A percentile compares a stretch with the other conserved stretches of the same genome.
Evolutionary conservation across 2,888 invertebrate genomes (phyloP).

Genomic region (Fragum fragum): DNA sequence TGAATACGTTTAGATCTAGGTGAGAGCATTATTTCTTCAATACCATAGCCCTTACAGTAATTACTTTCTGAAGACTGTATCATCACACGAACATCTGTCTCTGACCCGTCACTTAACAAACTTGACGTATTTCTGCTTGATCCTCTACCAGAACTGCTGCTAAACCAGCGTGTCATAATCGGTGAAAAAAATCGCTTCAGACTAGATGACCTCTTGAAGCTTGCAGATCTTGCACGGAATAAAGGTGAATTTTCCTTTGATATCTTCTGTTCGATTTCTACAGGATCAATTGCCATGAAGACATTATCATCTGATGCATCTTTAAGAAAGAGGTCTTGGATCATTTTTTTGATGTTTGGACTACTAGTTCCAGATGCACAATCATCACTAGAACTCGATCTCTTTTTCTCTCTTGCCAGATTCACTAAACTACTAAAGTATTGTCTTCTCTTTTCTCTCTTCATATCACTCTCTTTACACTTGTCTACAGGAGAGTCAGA

Average conservation of each 20-base stretch:
- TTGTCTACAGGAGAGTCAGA: not conserved
- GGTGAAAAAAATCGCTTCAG: constrained; percentile 16
- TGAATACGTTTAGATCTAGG: constrained; percentile 9
- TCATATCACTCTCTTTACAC: not conserved
- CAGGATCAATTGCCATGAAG: constrained; percentile 44
- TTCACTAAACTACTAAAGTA: not conserved
- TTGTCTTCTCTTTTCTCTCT: constrained; percentile 5
- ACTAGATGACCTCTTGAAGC: constrained; percentile 18
- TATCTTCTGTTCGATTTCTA: constrained; percentile 44
- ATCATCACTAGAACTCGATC: constrained; percentile 16
- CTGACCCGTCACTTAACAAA: constrained; percentile 9
- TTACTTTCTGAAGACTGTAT: constrained; percentile 1
- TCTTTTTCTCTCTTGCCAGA: not conserved
- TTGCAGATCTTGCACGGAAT: constrained; percentile 7
- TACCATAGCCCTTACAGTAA: not conserved
- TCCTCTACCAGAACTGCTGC: not conserved
- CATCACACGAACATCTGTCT: constrained; percentile 14
- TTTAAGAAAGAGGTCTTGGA: constrained; percentile 35
- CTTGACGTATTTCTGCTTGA: not conserved
- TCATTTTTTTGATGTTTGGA: constrained; percentile 59
- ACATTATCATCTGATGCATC: constrained; percentile 20
- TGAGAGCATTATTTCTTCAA: constrained; percentile 11
- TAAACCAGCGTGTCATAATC: constrained; percentile 1
- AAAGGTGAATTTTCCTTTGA: not conserved
- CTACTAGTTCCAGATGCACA: not conserved